Evolutionary conservation across 2,113 vertebrate species (phyloP).

Genomic region (Istiophorus platypterus): DNA sequence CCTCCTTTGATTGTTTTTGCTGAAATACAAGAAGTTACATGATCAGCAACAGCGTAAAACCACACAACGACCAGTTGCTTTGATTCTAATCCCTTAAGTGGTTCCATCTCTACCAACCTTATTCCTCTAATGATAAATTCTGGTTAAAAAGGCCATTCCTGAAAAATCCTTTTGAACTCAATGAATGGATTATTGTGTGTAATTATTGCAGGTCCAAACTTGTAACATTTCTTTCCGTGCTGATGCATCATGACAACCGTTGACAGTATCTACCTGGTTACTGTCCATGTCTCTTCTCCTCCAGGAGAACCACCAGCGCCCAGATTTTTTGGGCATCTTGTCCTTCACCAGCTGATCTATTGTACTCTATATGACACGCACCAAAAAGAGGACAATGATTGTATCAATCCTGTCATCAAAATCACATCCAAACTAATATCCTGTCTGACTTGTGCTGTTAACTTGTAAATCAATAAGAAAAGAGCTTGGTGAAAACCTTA

Average conservation of each 20-base stretch:
- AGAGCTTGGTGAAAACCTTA: not conserved
- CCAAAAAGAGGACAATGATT: not conserved
- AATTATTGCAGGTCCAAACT: not conserved
- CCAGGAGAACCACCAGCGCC: slow-evolving; percentile 96
- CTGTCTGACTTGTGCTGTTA: not conserved
- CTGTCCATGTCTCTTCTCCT: slow-evolving; percentile 85
- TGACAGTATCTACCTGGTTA: slow-evolving; percentile 72
- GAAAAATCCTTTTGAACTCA: not conserved
- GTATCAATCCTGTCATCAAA: not conserved
- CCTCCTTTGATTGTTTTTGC: slow-evolving; percentile 78
- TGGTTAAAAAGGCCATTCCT: not conserved
- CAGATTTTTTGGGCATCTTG: slow-evolving; percentile 92
- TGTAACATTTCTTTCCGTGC: not conserved
- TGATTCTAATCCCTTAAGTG: not conserved
- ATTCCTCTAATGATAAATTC: not conserved
- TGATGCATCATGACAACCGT: not conserved
- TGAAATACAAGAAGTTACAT: slow-evolving; percentile 33
- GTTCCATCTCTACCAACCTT: not conserved
- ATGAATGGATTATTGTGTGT: not conserved
- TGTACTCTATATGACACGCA: slow-evolving; percentile 80
- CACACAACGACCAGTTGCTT: not conserved
- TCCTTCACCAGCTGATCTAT: slow-evolving; percentile 90
- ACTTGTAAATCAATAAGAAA: not conserved
- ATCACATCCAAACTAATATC: not conserved
- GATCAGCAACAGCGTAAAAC: not conserved